A percentile compares a stretch with the other conserved stretches of the same genome.
Conservation (phyloP, 2,797 vertebrate species). For the Sandelia bainsii region DNA sequence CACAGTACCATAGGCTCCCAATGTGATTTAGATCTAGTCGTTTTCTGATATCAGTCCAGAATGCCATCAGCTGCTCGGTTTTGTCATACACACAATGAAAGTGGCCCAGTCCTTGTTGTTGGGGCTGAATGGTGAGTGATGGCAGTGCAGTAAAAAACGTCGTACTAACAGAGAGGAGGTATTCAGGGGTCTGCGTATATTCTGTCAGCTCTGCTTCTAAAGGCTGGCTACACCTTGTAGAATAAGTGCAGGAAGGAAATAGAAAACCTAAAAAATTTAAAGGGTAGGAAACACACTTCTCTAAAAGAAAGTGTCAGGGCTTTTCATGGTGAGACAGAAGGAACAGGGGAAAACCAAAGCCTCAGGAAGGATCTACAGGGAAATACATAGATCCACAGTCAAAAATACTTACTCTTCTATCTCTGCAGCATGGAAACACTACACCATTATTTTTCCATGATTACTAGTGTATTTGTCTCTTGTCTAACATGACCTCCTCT, state of each 20-base stretch:
- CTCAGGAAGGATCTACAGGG: background rate
- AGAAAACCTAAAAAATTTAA: constrained; percentile 19
- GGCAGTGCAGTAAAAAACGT: constrained; percentile 28
- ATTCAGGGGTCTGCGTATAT: constrained; percentile 34
- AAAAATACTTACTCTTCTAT: constrained; percentile 11
- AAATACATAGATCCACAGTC: constrained; percentile 10
- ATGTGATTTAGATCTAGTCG: constrained; percentile 68
- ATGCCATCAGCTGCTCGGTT: constrained; percentile 73
- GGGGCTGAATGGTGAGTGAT: constrained; percentile 61
- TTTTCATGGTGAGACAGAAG: background rate
- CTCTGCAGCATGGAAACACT: constrained; percentile 18
- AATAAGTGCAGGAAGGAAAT: constrained; percentile 27
- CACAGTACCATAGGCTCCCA: constrained; percentile 12
- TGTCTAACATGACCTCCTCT: constrained; percentile 20
- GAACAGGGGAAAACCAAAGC: constrained; percentile 6
- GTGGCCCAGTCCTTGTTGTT: constrained; percentile 46
- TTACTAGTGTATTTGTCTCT: constrained; percentile 9
- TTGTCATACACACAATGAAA: constrained; percentile 74
- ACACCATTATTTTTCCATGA: constrained; percentile 26
- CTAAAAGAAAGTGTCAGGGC: background rate
- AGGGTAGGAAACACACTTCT: constrained; percentile 8
- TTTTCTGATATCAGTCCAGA: constrained; percentile 73
- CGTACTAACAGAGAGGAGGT: constrained; percentile 35
- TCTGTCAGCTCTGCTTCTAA: constrained; percentile 23
- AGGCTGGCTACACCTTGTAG: constrained; percentile 21